Evolutionary conservation across 2,113 vertebrate species (phyloP), one percentile per base, ranked within the genome.

Genomic region (Sinocyclocheilus anophthalmus): DNA sequence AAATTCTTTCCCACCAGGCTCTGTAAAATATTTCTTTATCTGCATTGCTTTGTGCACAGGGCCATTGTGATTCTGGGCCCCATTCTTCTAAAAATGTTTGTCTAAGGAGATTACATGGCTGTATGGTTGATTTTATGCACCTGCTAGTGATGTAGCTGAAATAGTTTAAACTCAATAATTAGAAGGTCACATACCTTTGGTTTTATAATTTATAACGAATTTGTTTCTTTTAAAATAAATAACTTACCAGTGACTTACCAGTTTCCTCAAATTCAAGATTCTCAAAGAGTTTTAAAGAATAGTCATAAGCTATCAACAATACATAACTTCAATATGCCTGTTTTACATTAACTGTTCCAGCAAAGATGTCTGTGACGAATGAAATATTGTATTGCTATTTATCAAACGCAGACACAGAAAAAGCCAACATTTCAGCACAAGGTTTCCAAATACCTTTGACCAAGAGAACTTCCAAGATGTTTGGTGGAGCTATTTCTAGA

Each of bases 311-410:
- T 45, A 76, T 12, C 37, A 72, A 20, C 20, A 42, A 50, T 6
- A 14, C 5, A 14, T 48, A 12, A 24, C 22, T n/a, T 76, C 20
- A 30, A 24, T 18, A 48, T 55, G 5, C n/a, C 14, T 55, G 59
- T 79, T 76, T 86, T 82, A 55, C 76, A 85, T 84, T 85, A 88
- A 50, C 78, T 61, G 81, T 73, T 87, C 77, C 77, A 84, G 80
- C 33, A 77, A 50, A 84, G 72, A 67, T 61, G 76, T 80, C 73
- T 57, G 72, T 87, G 59, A 84, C 12, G 84, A 87, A 84, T 84
- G 20, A 61, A 77, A 50, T 73, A 76, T 42, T 18, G 37, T 65
- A 18, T 67, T 55, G 53, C 30, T 45, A 86, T 84, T 88, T 75
- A 55, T 77, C 24, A 77, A 55, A 77, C 3, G 7, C 75, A 77